Evolutionary conservation across 1,140 invertebrate species (phyloP), one percentile per base, ranked within the genome.

Genomic region (Euura saliciscinereae): DNA sequence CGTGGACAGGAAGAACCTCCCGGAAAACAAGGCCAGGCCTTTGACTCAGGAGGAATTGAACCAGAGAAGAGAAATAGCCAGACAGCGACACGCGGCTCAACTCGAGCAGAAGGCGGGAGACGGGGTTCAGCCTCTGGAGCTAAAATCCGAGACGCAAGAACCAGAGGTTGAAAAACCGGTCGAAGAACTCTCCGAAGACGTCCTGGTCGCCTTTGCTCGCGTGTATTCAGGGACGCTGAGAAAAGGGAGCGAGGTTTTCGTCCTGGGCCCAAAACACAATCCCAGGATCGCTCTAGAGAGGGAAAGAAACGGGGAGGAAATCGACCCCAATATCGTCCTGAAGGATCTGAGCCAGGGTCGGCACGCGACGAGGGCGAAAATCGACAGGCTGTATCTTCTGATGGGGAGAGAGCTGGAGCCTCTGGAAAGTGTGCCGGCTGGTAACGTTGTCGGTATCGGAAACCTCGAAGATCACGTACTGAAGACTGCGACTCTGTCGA

Each of bases 381-480:
- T 98, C 6, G 87, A 90, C 10, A 91, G 93, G 79, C 84, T 99
- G 0, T 99, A 97, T 82, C 86, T 98, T 75, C 89, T 99, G 43
- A 97, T 99, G 95, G 98, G 98, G 4, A 89, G 96, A 79, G 98
- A 99, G 79, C 85, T 99, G 45, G 93, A 97, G 85, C 78, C 88
- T 0, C 88, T 99, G 11, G 91, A 94, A 45, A 89, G 91, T 82
- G 94, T 96, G 1, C 91, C 94, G 13, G 95, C 96, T 71, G 98
- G 98, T 6, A 97, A 97, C 85, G 93, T 99, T 71, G 90, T 97
- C 69, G 95, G 94, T 68, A 97, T 99, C 73, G 94, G 95, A 45
- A 94, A 94, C 6, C 83, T 99, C 70, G 94, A 98, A 78, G 92
- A 96, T 1, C 92, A 95, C 80, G 91, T 97, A 10, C 86, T 98